Conservation (phyloP, 2,888 invertebrate genomes). For the Antheraea yamamai region DNA sequence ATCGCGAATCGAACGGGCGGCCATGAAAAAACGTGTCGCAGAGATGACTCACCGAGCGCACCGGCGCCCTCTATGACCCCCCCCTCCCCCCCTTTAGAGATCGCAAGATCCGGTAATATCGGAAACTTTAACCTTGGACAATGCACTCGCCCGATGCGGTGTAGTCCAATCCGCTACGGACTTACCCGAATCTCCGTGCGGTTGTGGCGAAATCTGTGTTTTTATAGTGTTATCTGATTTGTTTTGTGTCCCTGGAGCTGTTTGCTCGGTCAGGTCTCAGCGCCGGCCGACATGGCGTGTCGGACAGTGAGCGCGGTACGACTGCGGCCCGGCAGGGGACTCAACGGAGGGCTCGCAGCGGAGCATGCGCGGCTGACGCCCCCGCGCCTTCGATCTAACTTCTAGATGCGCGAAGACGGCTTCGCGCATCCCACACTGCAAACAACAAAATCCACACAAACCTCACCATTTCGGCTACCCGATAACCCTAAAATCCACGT, state of each 20-base stretch:
- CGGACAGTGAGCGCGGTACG: slow-evolving; percentile 70
- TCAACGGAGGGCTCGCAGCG: slow-evolving; percentile 52
- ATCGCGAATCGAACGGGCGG: slow-evolving; percentile 69
- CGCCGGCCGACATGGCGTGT: slow-evolving; percentile 73
- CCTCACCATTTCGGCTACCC: slow-evolving; percentile 57
- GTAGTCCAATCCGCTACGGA: slow-evolving; percentile 48
- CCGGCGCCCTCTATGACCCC: slow-evolving; percentile 69
- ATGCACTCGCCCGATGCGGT: slow-evolving; percentile 46
- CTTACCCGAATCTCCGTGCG: slow-evolving; percentile 71
- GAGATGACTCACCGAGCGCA: slow-evolving; percentile 76
- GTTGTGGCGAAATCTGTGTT: slow-evolving; percentile 51
- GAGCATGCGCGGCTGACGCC: slow-evolving; percentile 61
- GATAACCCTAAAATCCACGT: slow-evolving; percentile 32
- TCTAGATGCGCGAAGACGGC: slow-evolving; percentile 59
- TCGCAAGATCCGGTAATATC: slow-evolving; percentile 54
- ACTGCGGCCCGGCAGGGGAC: slow-evolving; percentile 68
- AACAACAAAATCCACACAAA: slow-evolving; percentile 71
- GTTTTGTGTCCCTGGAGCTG: slow-evolving; percentile 58
- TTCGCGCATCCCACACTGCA: slow-evolving; percentile 70
- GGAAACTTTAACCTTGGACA: slow-evolving; percentile 56
- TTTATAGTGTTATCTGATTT: slow-evolving; percentile 55
- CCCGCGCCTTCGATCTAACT: slow-evolving; percentile 74
- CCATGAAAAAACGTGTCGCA: slow-evolving; percentile 78
- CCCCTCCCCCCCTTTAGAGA: slow-evolving; percentile 42
- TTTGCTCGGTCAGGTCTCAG: slow-evolving; percentile 73